Evolutionary conservation across 2,797 vertebrate species (phyloP), one percentile per base, ranked within the genome.

Genomic region (Remorina albescens): DNA sequence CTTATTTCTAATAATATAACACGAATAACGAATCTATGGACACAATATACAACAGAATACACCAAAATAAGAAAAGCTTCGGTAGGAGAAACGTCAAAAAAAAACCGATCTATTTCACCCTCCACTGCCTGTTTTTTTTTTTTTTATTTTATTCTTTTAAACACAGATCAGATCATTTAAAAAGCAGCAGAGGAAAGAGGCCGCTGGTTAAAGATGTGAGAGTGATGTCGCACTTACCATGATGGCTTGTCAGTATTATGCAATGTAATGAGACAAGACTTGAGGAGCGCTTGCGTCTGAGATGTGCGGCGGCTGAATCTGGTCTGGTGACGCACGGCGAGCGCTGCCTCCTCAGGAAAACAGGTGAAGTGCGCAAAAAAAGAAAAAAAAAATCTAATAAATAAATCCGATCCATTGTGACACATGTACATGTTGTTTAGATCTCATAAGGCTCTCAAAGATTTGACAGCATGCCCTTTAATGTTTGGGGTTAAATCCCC

Each of bases 261-360:
- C 56, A 64, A 86, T 82, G 87, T 83, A 82, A 84, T 41, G 59
- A 82, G 59, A 85, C 80, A 88, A 82, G 85, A 57, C 65, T n/a
- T 47, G 60, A 12, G 46, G 72, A 72, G 71, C 5, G 64, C 30
- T 18, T 13, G 55, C 3, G 71, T 73, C 67, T 25, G 70, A 28
- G 41, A 0, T 53, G 78, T 3, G 69, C 44, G 28, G 50, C 12
- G 74, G 67, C 41, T 76, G 61, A 8, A n/a, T 58, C 39, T 25
- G 64, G 28, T 81, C 59, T 82, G 76, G 26, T 60, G 68, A 44
- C 60, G 68, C 46, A 19, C 46, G 6, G 9, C 71, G 4, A 60
- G 39, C 64, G 42, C 69, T 51, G 69, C 83, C 61, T 61, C 78
- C n/a, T 6, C 39, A 71, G 77, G 81, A 57, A 12, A 21, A 55